These are phyloP conservation scores for Melinopterus prodromus DNA, from an alignment of 2,888 invertebrate species.

Conservation along the genomic window DNA sequence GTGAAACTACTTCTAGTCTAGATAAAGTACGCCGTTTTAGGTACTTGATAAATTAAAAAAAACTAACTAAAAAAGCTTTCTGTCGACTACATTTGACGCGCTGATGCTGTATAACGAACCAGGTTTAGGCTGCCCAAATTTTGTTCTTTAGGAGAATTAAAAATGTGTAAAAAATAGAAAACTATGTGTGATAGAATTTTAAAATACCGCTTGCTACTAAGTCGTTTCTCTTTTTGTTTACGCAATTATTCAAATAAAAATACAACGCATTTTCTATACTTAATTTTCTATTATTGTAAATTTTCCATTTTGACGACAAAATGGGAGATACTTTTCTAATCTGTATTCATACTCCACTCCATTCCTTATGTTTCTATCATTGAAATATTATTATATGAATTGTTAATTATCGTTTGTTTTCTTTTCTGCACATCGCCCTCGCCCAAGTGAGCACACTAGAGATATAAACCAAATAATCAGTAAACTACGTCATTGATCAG, in stretches of 20 bases:
- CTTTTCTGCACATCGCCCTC: constrained; percentile 32
- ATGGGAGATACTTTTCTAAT: constrained; percentile 11
- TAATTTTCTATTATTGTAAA: constrained; percentile 8
- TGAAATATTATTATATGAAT: constrained; percentile 31
- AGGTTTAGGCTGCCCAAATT: not conserved
- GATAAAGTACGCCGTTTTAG: not conserved
- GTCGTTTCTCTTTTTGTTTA: not conserved
- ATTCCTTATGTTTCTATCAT: constrained; percentile 30
- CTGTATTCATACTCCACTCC: constrained; percentile 16
- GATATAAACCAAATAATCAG: not conserved
- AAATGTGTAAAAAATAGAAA: constrained; percentile 13
- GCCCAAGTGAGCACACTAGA: constrained; percentile 17
- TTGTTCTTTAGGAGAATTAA: not conserved
- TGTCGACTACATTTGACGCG: not conserved
- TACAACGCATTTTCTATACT: not conserved
- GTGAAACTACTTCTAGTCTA: not conserved
- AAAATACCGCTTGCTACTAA: constrained; percentile 10
- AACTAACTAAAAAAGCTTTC: not conserved
- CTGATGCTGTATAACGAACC: not conserved
- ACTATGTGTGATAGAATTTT: constrained; percentile 20
- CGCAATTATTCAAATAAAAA: not conserved
- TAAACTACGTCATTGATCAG: not conserved
- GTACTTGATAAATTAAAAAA: not conserved
- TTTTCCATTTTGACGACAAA: constrained; percentile 19
- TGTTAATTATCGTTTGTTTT: constrained; percentile 33